Evolutionary conservation across 1,140 invertebrate genomes (phyloP).

Genomic region (Bombyx mori): ASM3026992v2 NC_085132.1:9722501-9723000

Average conservation of each 20-base stretch:
- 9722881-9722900: too few relatives aligned
- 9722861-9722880: too few relatives aligned
- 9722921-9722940: too few relatives aligned
- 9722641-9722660: conserved; percentile 57
- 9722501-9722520: conserved; percentile 14
- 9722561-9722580: conserved; percentile 94
- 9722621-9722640: conserved; percentile 96
- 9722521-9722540: conserved; percentile 79
- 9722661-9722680: conserved; percentile 51
- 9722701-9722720: conserved; percentile 56
- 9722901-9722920: too few relatives aligned
- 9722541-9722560: conserved; percentile 95
- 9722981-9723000: too few relatives aligned
- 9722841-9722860: too few relatives aligned
- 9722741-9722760: conserved; percentile 57
- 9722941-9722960: too few relatives aligned
- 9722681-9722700: conserved; percentile 58
- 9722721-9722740: conserved; percentile 58
- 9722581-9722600: conserved; percentile 98
- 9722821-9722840: too few relatives aligned
- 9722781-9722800: too few relatives aligned
- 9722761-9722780: too few relatives aligned
- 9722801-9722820: too few relatives aligned
- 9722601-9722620: conserved; percentile 99
- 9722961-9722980: too few relatives aligned